Conservation (phyloP, 2,888 invertebrate species). For the Actias luna region DNA sequence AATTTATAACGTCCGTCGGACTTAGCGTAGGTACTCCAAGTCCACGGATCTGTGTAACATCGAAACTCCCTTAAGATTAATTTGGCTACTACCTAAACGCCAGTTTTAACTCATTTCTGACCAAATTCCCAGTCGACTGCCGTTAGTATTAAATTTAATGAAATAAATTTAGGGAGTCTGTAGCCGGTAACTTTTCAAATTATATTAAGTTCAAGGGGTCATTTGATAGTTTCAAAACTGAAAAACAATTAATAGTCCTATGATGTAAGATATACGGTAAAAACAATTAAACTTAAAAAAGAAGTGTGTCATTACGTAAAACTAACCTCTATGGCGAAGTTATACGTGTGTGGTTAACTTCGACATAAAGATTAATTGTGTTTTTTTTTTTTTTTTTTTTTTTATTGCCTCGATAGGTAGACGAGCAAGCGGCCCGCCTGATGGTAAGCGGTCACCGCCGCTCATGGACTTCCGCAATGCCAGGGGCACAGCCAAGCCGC, state of each 20-base stretch:
- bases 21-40: slow-evolving; percentile 59
- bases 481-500: no score
- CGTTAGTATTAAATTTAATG: slow-evolving; percentile 79
- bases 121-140: slow-evolving; percentile 70
- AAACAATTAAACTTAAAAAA: no score
- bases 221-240: background rate
- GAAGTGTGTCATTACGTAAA: no score
- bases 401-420: no score
- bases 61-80: slow-evolving; percentile 81
- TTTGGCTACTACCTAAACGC: slow-evolving; percentile 71
- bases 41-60: slow-evolving; percentile 68
- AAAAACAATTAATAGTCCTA: background rate
- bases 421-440: no score
- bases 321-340: no score
- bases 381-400: no score
- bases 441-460: no score
- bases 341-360: no score
- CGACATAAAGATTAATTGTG: no score
- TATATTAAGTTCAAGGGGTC: slow-evolving; percentile 30
- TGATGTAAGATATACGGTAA: background rate
- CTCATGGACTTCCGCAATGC: no score
- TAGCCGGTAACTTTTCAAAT: slow-evolving; percentile 54
- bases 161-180: slow-evolving; percentile 74
- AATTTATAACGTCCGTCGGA: slow-evolving; percentile 75
- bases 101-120: slow-evolving; percentile 79